A percentile compares a stretch with the other conserved stretches of the same genome.
Conservation (phyloP, 2,888 invertebrate genomes). For the Agriopis marginaria region DNA sequence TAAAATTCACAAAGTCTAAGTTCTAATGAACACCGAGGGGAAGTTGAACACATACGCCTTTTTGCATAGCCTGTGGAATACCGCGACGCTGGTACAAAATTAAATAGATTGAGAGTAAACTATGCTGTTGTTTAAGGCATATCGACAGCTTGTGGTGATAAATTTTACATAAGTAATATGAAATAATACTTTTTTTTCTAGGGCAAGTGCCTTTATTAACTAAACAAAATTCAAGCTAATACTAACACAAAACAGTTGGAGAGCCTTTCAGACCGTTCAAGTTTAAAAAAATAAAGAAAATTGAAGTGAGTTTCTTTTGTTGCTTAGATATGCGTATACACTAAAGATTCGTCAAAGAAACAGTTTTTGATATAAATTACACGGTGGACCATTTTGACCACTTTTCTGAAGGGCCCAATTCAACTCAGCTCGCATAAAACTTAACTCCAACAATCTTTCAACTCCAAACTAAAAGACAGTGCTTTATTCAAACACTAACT, state of each 20-base stretch:
- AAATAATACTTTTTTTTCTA: too few species aligned
- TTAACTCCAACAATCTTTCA: constrained; percentile 9
- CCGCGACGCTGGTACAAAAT: constrained; percentile 53
- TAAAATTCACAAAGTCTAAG: constrained; percentile 83
- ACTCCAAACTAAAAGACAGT: constrained; percentile 29
- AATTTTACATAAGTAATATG: neutral
- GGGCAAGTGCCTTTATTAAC: too few species aligned
- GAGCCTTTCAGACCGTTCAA: too few species aligned
- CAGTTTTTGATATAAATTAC: neutral
- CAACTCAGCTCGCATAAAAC: neutral
- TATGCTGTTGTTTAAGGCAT: constrained; percentile 31
- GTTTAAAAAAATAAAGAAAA: too few species aligned
- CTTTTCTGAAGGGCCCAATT: neutral
- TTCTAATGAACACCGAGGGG: constrained; percentile 82
- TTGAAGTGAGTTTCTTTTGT: too few species aligned
- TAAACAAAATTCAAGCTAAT: too few species aligned
- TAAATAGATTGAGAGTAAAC: constrained; percentile 39
- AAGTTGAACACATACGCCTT: constrained; percentile 69
- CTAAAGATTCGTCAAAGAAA: too few species aligned
- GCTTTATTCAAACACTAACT: constrained; percentile 41
- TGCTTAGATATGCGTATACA: too few species aligned
- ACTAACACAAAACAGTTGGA: too few species aligned
- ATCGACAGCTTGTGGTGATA: constrained; percentile 4
- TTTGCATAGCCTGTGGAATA: constrained; percentile 58
- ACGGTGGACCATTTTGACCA: neutral